Evolutionary conservation across 2,113 vertebrate species (phyloP).

Genomic region (Tachysurus vachellii): DNA sequence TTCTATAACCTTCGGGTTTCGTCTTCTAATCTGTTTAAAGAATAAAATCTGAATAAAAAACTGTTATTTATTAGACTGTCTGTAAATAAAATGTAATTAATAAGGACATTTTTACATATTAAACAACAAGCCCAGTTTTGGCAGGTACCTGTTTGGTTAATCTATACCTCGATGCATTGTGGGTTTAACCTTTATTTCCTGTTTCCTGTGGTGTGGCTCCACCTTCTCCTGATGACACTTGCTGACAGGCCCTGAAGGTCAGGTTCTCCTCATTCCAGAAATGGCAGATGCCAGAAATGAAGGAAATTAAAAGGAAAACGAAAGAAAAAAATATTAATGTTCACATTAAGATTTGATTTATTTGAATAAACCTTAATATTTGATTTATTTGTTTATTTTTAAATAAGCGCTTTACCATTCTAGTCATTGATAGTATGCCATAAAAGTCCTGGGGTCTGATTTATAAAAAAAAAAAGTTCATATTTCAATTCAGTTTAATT

Average conservation of each 20-base stretch:
- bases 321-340: background rate
- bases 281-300: background rate
- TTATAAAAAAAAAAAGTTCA: background rate
- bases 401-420: background rate
- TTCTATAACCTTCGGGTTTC: background rate
- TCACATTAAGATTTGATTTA: background rate
- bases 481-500: background rate
- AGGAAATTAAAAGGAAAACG: background rate
- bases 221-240: slow-evolving; percentile 58
- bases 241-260: slow-evolving; percentile 74
- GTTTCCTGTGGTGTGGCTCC: slow-evolving; percentile 60
- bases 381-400: background rate
- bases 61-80: background rate
- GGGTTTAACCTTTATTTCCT: slow-evolving; percentile 58
- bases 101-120: background rate
- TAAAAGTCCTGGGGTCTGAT: background rate
- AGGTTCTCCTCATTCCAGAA: slow-evolving; percentile 54
- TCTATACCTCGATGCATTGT: slow-evolving; percentile 20
- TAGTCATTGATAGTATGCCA: background rate
- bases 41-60: background rate
- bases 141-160: slow-evolving; percentile 21
- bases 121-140: slow-evolving; percentile 29
- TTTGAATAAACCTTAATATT: background rate
- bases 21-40: background rate
- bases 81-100: background rate